phyloP scores from a whole-genome alignment of 2,113 vertebrate genomes.

The Corynorhinus townsendii region DNA sequence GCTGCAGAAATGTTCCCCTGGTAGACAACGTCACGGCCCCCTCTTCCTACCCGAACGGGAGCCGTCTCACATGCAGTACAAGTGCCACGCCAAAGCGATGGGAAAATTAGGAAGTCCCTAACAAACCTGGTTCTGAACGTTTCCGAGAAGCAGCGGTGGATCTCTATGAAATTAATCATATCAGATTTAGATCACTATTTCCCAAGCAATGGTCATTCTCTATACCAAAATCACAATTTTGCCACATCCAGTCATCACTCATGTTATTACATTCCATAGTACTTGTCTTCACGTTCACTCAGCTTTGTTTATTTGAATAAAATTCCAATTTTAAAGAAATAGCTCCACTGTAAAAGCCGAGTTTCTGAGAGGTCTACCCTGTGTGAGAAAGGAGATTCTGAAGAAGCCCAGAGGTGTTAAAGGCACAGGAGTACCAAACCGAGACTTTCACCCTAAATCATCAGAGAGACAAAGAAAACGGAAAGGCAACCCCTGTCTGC shows the following conservation, averaged over 20 bases:
- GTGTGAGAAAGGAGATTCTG: background rate
- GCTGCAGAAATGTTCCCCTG: background rate
- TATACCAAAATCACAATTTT: background rate
- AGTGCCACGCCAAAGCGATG: background rate
- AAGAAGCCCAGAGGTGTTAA: background rate
- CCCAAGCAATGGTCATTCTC: background rate
- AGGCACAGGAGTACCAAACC: background rate
- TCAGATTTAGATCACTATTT: background rate
- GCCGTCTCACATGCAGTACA: accelerated
- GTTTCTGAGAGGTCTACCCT: background rate
- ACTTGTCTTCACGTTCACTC: background rate
- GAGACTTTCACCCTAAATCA: background rate
- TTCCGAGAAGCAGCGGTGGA: background rate
- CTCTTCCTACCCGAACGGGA: background rate
- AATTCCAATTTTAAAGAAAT: background rate
- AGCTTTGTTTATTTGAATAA: background rate
- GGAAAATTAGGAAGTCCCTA: background rate
- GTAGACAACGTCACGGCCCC: accelerated
- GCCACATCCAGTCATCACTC: too few relatives aligned
- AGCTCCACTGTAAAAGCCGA: background rate
- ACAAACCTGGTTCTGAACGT: background rate
- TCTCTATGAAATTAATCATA: background rate
- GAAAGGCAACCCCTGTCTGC: background rate
- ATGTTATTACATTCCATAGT: background rate
- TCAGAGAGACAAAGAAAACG: background rate